These are phyloP conservation scores for Leucozona laternaria DNA, from an alignment of 2,888 invertebrate genomes.

Conservation along the genomic window DNA sequence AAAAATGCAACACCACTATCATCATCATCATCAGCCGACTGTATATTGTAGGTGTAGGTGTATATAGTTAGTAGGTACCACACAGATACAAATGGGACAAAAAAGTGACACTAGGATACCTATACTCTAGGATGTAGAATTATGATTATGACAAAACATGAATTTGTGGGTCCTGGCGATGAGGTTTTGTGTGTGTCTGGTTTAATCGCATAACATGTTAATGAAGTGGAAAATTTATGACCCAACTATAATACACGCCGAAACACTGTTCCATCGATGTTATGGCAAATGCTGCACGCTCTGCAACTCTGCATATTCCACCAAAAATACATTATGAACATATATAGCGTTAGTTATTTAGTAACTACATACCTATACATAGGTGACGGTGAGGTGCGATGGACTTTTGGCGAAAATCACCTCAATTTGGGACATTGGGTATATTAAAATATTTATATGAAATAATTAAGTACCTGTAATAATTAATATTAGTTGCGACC, in stretches of 20 bases:
- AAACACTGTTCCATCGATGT: constrained; percentile 69
- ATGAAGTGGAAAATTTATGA: constrained; percentile 80
- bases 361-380: neutral
- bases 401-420: constrained; percentile 47
- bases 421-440: constrained; percentile 64
- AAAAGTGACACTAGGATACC: constrained; percentile 66
- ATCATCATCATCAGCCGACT: neutral
- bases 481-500: constrained; percentile 72
- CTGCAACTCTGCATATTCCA: neutral
- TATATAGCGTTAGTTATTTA: neutral
- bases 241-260: constrained; percentile 43
- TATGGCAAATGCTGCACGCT: constrained; percentile 68
- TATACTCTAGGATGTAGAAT: constrained; percentile 73
- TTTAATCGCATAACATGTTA: constrained; percentile 81
- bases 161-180: constrained; percentile 77
- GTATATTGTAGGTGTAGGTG: too few species aligned
- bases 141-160: constrained; percentile 80
- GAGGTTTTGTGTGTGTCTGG: constrained; percentile 75
- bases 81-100: constrained; percentile 49
- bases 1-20: constrained; percentile 18
- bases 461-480: constrained; percentile 76
- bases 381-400: too few species aligned
- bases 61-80: neutral
- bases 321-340: neutral
- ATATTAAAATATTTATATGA: constrained; percentile 70